A percentile compares a stretch with the other conserved stretches of the same genome.
These are phyloP conservation scores for Argya squamiceps DNA, from an alignment of 2,797 vertebrate species.

Conservation along the genomic window DNA sequence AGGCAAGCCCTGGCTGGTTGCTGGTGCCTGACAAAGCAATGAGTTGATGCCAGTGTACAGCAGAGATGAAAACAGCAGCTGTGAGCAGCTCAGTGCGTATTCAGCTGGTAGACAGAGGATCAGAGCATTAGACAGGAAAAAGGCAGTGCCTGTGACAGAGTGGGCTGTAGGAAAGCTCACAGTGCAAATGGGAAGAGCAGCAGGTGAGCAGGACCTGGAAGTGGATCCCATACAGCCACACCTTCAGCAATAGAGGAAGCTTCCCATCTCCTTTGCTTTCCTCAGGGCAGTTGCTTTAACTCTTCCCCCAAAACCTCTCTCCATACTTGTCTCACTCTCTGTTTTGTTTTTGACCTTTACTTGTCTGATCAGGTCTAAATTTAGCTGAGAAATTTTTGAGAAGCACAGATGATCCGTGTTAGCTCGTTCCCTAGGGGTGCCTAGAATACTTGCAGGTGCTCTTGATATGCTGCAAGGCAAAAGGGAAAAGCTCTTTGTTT, in stretches of 20 bases:
- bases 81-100: background rate
- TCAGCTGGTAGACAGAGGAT: background rate
- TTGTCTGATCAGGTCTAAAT: conserved; percentile 9
- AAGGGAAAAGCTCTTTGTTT: background rate
- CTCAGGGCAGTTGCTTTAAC: background rate
- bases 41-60: background rate
- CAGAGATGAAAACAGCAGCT: background rate
- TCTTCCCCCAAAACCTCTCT: background rate
- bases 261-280: background rate
- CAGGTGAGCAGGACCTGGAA: background rate
- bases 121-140: background rate
- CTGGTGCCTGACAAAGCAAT: background rate
- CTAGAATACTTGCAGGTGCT: conserved; percentile 31
- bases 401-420: background rate
- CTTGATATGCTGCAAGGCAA: background rate
- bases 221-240: background rate
- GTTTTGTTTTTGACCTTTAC: background rate
- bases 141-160: background rate
- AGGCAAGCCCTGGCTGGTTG: background rate
- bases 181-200: background rate
- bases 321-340: background rate
- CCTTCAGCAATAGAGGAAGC: background rate
- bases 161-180: background rate
- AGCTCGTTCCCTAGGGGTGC: background rate
- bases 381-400: conserved; percentile 26